Conservation (phyloP, 1,140 invertebrate species). For the Coenobita brevimanus region DNA sequence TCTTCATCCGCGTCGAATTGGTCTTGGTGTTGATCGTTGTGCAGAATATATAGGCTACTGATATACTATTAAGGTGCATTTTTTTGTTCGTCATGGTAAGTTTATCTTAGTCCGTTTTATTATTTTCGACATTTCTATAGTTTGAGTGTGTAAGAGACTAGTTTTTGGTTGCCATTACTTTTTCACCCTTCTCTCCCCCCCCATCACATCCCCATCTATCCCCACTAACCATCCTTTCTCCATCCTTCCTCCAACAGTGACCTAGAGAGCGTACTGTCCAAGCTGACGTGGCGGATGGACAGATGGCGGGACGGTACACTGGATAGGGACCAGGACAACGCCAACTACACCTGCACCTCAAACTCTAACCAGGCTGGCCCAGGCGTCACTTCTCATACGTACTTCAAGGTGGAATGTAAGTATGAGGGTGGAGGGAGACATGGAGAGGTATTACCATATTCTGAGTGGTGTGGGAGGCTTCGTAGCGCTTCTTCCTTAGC, state of each 20-base stretch:
- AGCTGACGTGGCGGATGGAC: constrained; percentile 86
- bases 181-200: background rate
- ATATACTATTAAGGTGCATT: no score
- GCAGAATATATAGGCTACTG: no score
- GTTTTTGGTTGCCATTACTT: background rate
- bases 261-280: constrained; percentile 90
- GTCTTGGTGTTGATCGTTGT: no score
- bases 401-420: constrained; percentile 86
- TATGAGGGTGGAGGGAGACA: background rate
- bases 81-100: no score
- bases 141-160: no score
- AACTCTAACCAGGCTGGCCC: constrained; percentile 82
- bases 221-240: background rate
- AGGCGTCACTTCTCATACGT: constrained; percentile 83
- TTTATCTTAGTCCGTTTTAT: no score
- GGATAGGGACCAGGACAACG: constrained; percentile 83
- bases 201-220: background rate
- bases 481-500: no score
- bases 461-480: no score
- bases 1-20: no score
- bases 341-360: constrained; percentile 88
- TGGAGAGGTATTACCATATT: background rate
- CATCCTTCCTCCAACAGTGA: constrained; percentile 77
- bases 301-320: constrained; percentile 85
- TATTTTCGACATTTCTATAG: no score